phyloP scores from a whole-genome alignment of 1,140 invertebrate species.

The Lucilia cuprina region DNA sequence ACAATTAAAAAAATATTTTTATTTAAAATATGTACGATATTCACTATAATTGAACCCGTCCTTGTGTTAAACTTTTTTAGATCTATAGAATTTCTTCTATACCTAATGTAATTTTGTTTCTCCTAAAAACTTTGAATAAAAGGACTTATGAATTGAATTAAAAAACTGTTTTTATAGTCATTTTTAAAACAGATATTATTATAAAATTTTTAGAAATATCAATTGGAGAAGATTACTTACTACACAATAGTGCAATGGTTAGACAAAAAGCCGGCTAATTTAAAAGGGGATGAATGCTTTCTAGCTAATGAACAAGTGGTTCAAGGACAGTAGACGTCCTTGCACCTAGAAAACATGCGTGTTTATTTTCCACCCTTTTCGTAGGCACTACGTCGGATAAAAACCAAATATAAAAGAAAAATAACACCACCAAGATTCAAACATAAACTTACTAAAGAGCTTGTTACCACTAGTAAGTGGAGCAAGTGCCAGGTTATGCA shows the following conservation, averaged over 20 bases:
- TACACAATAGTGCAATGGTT: background rate
- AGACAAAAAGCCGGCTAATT: background rate
- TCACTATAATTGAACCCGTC: too few species aligned
- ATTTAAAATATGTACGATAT: too few species aligned
- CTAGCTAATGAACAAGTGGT: conserved; percentile 19
- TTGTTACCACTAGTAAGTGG: background rate
- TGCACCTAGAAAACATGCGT: conserved; percentile 34
- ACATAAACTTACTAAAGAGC: background rate
- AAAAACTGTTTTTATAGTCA: too few species aligned
- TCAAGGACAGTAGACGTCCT: conserved; percentile 24
- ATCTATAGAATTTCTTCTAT: too few species aligned
- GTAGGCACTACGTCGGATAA: conserved; percentile 18
- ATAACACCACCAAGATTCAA: background rate
- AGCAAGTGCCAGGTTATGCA: background rate
- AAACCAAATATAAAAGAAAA: background rate
- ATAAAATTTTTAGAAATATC: too few species aligned
- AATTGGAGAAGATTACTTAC: too few species aligned
- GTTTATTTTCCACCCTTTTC: conserved; percentile 22
- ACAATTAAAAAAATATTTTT: too few species aligned
- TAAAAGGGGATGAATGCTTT: background rate
- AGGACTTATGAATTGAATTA: too few species aligned
- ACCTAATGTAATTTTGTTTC: too few species aligned
- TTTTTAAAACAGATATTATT: too few species aligned
- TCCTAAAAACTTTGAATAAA: too few species aligned
- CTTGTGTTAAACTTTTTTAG: too few species aligned